These are phyloP conservation scores for Oopsacas minuta DNA, from an alignment of 37 sponge, comb jelly and placozoan species.

Conservation along the genomic window DNA sequence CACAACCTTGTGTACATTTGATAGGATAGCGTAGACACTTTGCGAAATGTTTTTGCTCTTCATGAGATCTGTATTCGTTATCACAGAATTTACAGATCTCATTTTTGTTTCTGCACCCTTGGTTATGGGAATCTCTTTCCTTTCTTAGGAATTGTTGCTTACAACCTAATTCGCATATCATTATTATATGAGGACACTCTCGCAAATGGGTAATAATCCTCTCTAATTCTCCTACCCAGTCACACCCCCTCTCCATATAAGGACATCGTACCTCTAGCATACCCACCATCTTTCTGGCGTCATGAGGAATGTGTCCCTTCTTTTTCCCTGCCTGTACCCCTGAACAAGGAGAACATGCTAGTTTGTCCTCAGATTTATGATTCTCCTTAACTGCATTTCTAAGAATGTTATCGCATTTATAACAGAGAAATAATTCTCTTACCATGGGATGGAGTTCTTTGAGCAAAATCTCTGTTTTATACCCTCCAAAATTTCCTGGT, in stretches of 20 bases:
- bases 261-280: neutral
- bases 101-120: neutral
- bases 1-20: neutral
- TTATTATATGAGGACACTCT: neutral
- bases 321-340: neutral
- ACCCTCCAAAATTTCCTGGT: neutral
- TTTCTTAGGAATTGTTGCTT: neutral
- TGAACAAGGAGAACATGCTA: neutral
- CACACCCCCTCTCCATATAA: neutral
- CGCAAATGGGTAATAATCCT: neutral
- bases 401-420: neutral
- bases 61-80: neutral
- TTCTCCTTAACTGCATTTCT: neutral
- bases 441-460: neutral
- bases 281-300: neutral
- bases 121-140: neutral
- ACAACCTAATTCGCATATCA: neutral
- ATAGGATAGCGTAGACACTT: neutral
- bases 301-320: neutral
- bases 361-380: neutral
- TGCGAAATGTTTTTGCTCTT: neutral
- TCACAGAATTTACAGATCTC: neutral
- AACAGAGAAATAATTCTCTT: neutral
- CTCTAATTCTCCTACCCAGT: neutral
- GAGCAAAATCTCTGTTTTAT: neutral